phyloP scores from a whole-genome alignment of 2,888 invertebrate species.

The Sturmia bella region DNA sequence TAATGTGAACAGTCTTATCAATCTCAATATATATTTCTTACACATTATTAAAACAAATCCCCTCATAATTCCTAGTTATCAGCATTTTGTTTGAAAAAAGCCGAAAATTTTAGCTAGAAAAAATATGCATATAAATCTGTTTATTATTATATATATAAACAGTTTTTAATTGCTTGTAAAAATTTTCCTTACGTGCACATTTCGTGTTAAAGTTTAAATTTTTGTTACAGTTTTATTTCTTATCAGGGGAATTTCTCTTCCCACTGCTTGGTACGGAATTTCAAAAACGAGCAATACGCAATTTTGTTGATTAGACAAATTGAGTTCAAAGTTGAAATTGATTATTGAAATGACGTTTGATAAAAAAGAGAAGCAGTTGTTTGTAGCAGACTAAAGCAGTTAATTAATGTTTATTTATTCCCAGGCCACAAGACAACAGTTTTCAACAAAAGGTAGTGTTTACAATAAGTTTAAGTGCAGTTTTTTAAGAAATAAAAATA shows the following conservation, averaged over 20 bases:
- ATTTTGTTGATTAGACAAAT: slow-evolving; percentile 57
- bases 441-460: too few relatives aligned
- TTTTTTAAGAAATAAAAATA: too few relatives aligned
- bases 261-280: slow-evolving; percentile 35
- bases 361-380: neutral
- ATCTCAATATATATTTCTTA: too few relatives aligned
- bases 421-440: too few relatives aligned
- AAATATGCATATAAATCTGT: neutral
- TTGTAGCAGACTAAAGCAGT: neutral
- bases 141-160: neutral
- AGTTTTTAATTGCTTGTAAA: too few relatives aligned
- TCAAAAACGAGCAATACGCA: neutral
- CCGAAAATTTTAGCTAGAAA: too few relatives aligned
- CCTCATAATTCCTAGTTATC: neutral
- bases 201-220: too few relatives aligned
- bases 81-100: too few relatives aligned
- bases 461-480: too few relatives aligned
- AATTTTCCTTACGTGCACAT: too few relatives aligned
- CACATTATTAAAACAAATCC: neutral
- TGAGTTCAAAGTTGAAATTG: slow-evolving; percentile 51
- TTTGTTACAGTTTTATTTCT: slow-evolving; percentile 3
- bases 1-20: neutral
- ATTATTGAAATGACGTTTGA: slow-evolving; percentile 10
- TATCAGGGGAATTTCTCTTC: neutral
- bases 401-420: too few relatives aligned